These are phyloP conservation scores for Craseonycteris thonglongyai DNA, from an alignment of 2,113 vertebrate species.

Conservation along the genomic window DNA sequence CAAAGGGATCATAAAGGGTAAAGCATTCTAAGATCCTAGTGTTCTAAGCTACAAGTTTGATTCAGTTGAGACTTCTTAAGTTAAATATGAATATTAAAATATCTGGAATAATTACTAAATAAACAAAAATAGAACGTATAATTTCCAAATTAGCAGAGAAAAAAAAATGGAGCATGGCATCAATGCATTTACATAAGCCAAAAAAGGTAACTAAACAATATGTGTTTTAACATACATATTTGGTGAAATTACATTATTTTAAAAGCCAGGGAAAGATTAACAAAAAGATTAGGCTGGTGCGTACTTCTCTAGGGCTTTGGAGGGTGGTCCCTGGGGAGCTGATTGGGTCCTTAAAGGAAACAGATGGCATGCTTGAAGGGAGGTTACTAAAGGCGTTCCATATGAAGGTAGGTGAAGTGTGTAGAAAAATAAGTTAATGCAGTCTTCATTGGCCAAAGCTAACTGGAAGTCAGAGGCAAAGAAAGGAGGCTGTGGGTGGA, in stretches of 20 bases:
- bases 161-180: neutral
- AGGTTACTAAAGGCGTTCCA: neutral
- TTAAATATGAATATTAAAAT: neutral
- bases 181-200: neutral
- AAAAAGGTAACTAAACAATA: neutral
- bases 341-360: neutral
- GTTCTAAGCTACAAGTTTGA: neutral
- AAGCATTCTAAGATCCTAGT: neutral
- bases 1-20: neutral
- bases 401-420: neutral
- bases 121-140: neutral
- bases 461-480: neutral
- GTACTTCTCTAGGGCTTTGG: neutral
- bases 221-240: neutral
- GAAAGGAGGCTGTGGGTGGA: neutral
- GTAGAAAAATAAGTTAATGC: neutral
- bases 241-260: neutral
- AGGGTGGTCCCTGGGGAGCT: neutral
- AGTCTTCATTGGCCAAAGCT: neutral
- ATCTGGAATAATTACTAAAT: neutral
- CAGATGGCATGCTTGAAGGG: neutral
- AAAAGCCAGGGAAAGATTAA: neutral
- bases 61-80: neutral
- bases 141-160: neutral
- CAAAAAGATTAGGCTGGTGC: neutral